Conservation (phyloP, 2,113 vertebrate species). For the Shinisaurus crocodilurus region DNA sequence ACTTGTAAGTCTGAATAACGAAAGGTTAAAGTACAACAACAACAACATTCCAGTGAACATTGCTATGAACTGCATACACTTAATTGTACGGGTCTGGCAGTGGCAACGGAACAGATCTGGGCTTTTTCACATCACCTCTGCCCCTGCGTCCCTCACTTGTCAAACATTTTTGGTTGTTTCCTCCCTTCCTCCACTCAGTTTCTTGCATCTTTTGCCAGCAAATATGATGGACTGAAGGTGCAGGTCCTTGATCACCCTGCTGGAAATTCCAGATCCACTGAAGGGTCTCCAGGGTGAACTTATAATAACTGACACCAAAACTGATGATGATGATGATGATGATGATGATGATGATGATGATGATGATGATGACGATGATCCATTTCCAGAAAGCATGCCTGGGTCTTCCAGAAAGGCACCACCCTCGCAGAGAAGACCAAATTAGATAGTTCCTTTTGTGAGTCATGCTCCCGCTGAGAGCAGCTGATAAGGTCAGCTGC, state of each 20-base stretch:
- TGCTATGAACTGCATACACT: too few relatives aligned
- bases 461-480: conserved; percentile 63
- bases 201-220: conserved; percentile 56
- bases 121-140: conserved; percentile 16
- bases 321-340: background rate
- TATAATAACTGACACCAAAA: conserved; percentile 51
- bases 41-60: background rate
- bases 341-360: background rate
- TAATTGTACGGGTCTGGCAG: background rate
- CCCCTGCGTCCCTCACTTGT: conserved; percentile 33
- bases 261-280: conserved; percentile 46
- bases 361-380: background rate
- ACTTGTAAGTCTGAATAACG: background rate
- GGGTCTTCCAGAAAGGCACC: conserved; percentile 60
- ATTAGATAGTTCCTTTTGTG: conserved; percentile 51
- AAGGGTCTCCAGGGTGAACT: conserved; percentile 54
- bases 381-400: conserved; percentile 65
- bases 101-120: background rate
- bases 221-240: conserved; percentile 52
- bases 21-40: background rate
- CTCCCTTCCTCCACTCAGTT: conserved; percentile 57
- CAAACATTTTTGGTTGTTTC: conserved; percentile 34
- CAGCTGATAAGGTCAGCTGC: conserved; percentile 54
- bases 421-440: conserved; percentile 26
- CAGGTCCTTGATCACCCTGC: conserved; percentile 53